These are phyloP conservation scores for Elgaria multicarinata DNA, from an alignment of 2,113 vertebrate genomes.

Conservation along the genomic window DNA sequence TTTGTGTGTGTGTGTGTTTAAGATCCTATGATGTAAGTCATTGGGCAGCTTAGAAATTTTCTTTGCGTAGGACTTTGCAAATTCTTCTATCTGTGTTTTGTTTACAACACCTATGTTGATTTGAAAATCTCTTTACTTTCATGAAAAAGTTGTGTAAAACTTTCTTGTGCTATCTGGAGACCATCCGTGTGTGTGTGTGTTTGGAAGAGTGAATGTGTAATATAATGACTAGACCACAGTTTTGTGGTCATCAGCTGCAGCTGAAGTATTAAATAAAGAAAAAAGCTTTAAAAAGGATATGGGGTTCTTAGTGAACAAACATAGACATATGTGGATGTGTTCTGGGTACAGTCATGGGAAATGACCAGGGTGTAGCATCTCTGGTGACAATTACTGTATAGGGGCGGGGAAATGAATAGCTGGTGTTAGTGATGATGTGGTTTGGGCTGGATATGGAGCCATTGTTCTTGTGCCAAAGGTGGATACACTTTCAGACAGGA, in stretches of 20 bases:
- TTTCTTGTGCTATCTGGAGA: background rate
- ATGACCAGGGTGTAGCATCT: constrained; percentile 45
- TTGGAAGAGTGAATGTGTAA: background rate
- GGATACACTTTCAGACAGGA: background rate
- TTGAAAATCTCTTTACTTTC: constrained; percentile 21
- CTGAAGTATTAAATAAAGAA: constrained; percentile 25
- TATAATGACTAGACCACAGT: background rate
- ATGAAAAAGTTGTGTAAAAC: constrained; percentile 6
- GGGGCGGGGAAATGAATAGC: constrained; percentile 48
- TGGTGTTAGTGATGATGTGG: constrained; percentile 36
- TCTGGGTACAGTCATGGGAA: constrained; percentile 50
- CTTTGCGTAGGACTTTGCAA: background rate
- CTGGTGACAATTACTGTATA: constrained; percentile 48
- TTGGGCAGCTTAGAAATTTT: background rate
- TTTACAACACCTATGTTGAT: constrained; percentile 13
- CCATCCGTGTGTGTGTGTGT: background rate
- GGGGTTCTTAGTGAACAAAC: constrained; percentile 41
- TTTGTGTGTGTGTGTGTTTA: background rate
- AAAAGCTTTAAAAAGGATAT: constrained; percentile 41
- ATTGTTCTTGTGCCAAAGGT: constrained; percentile 36
- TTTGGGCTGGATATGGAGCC: constrained; percentile 47
- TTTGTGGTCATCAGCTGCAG: constrained; percentile 52
- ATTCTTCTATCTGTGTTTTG: background rate
- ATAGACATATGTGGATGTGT: constrained; percentile 40
- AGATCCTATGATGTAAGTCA: constrained; percentile 7